Percentiles rank a stretch among this genome's conserved stretches.
phyloP scores from a whole-genome alignment of 2,113 vertebrate genomes.

The Tetraodon nigroviridis region DNA sequence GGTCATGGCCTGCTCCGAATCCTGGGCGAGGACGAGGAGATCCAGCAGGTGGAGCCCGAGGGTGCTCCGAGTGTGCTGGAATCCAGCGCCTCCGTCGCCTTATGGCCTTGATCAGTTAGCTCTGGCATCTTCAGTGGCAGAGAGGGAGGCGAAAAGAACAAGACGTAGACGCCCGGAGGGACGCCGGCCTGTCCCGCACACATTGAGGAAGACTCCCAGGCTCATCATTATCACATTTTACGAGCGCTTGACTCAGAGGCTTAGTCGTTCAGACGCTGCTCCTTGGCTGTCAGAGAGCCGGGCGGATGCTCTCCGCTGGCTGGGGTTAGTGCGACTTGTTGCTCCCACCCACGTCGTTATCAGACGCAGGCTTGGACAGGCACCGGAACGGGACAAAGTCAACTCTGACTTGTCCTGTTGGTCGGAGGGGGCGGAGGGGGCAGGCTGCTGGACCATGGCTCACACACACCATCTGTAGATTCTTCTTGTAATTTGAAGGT shows the following conservation, averaged over 20 bases:
- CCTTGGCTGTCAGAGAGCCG: constrained; percentile 50
- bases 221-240: constrained; percentile 67
- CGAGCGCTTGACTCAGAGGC: constrained; percentile 52
- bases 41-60: constrained; percentile 70
- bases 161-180: constrained; percentile 30
- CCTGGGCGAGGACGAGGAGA: constrained; percentile 44
- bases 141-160: constrained; percentile 46
- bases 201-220: constrained; percentile 39
- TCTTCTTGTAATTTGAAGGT: background rate
- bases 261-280: constrained; percentile 44
- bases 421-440: constrained; percentile 17
- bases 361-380: constrained; percentile 48
- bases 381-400: constrained; percentile 65
- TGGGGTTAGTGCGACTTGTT: constrained; percentile 48
- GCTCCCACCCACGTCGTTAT: constrained; percentile 54
- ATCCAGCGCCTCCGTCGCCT: constrained; percentile 29
- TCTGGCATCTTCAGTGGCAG: constrained; percentile 23
- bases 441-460: constrained; percentile 10
- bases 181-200: constrained; percentile 23
- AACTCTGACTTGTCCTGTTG: constrained; percentile 47
- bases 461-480: background rate
- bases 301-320: constrained; percentile 53
- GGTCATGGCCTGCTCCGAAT: constrained; percentile 26
- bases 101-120: constrained; percentile 50
- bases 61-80: constrained; percentile 21